Evolutionary conservation across 2,888 invertebrate genomes (phyloP).

Genomic region (Malacosoma neustria): DNA sequence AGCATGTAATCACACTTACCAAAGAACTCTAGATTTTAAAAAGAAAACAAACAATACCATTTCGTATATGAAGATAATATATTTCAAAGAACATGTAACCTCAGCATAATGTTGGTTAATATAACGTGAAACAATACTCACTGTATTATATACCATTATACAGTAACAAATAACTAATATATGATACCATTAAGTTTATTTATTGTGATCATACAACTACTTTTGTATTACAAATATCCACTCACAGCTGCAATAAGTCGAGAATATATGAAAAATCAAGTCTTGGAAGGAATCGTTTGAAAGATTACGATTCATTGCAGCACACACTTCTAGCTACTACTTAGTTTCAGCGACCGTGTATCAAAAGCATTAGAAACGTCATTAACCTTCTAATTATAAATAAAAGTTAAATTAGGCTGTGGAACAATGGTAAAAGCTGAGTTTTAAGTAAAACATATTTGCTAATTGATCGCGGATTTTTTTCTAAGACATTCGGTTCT

Average conservation of each 20-base stretch:
- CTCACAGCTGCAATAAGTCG: conserved; percentile 41
- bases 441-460: not conserved
- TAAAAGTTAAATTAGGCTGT: conserved; percentile 5
- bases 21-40: no score
- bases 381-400: conserved; percentile 44
- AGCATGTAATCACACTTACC: no score
- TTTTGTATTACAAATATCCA: conserved; percentile 53
- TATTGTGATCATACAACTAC: conserved; percentile 67
- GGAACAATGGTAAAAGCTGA: not conserved
- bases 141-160: conserved; percentile 51
- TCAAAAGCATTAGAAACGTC: conserved; percentile 53
- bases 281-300: conserved; percentile 25
- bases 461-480: no score
- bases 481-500: no score
- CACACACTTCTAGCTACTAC: conserved; percentile 54
- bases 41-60: conserved; percentile 43
- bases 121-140: conserved; percentile 67
- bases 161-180: conserved; percentile 70
- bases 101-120: conserved; percentile 66
- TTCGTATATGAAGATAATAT: conserved; percentile 72
- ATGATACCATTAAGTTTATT: conserved; percentile 44
- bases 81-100: conserved; percentile 72
- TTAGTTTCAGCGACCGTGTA: conserved; percentile 48
- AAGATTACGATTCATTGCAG: conserved; percentile 36
- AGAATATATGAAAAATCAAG: conserved; percentile 15